These are phyloP conservation scores for Dichetophora obliterata DNA, from an alignment of 2,888 invertebrate species.

Conservation along the genomic window DNA sequence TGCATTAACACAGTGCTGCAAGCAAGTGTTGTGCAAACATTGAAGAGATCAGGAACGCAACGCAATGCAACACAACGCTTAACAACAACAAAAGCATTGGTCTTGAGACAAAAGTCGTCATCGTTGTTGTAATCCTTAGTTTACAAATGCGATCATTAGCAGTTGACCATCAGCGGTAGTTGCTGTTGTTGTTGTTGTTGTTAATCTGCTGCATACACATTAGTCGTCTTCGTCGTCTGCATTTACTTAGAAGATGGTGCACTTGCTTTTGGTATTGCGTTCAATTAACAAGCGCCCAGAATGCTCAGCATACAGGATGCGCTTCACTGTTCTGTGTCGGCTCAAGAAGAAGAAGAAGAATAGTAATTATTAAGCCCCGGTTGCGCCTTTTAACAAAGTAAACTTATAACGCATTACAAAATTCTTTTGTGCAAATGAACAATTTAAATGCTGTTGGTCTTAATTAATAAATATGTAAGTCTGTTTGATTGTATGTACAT, in stretches of 20 bases:
- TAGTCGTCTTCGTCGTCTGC: conserved; percentile 14
- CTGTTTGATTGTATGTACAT: too few relatives aligned
- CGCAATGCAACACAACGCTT: neutral
- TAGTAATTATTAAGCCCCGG: neutral
- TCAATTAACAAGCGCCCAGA: conserved; percentile 29
- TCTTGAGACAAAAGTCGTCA: conserved; percentile 9
- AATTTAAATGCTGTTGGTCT: conserved; percentile 1
- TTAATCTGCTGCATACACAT: neutral
- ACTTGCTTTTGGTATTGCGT: conserved; percentile 20
- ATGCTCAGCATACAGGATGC: neutral
- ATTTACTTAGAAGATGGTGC: conserved; percentile 9
- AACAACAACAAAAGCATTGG: neutral
- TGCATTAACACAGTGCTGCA: conserved; percentile 16
- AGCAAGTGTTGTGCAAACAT: conserved; percentile 37
- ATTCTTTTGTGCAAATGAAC: conserved; percentile 11
- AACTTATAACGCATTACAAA: conserved; percentile 38
- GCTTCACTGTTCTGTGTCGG: neutral
- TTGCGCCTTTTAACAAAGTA: conserved; percentile 53
- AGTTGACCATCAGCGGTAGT: conserved; percentile 45
- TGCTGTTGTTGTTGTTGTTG: conserved; percentile 1
- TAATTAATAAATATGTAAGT: neutral
- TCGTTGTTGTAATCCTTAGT: neutral
- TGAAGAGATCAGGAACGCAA: neutral
- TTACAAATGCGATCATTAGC: conserved; percentile 56
- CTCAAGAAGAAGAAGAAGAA: too few relatives aligned